Conservation (phyloP, 2,888 invertebrate genomes). For the Cheiracanthium punctorium region DNA sequence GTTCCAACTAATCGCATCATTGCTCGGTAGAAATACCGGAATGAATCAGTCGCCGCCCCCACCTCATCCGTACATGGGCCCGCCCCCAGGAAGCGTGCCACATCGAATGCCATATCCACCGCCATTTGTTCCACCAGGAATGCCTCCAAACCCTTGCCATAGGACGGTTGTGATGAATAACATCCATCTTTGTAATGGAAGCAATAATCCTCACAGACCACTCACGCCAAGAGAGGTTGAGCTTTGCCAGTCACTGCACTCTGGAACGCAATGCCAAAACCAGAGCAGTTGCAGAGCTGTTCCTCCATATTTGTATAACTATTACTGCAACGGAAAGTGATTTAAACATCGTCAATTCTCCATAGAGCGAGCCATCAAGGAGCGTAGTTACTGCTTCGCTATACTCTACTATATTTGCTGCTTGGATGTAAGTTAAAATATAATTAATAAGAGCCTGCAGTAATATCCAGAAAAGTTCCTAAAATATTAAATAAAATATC, state of each 20-base stretch:
- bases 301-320: background rate
- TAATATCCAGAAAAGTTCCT: no score
- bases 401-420: no score
- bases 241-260: background rate
- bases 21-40: background rate
- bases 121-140: background rate
- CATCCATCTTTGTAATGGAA: background rate
- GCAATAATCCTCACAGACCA: background rate
- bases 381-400: no score
- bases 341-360: no score
- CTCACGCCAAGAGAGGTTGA: background rate
- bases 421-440: no score
- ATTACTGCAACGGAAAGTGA: background rate
- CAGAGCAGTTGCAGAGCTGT: background rate
- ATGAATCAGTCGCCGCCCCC: background rate
- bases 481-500: no score
- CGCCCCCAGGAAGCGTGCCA: background rate
- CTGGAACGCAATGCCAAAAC: background rate
- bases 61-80: background rate
- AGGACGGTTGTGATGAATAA: background rate
- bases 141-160: background rate
- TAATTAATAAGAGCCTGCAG: no score
- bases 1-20: background rate
- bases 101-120: background rate
- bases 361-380: no score